phyloP scores from a whole-genome alignment of 2,888 invertebrate species.

The Drosophila ezoana region DNA sequence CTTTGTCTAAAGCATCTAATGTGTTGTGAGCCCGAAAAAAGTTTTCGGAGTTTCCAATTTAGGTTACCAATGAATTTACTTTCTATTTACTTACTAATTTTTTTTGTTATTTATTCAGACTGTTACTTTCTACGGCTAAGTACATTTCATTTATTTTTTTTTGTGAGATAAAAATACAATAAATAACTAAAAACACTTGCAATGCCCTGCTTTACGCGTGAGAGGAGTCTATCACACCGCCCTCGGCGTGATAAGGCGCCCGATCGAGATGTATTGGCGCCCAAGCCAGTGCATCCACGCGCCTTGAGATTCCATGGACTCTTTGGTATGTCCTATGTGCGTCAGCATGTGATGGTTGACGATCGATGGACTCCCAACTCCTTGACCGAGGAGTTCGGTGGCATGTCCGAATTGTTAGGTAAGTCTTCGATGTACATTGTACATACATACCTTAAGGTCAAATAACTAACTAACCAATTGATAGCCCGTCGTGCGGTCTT shows the following conservation, averaged over 20 bases:
- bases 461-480: neutral
- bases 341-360: constrained; percentile 82
- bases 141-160: neutral
- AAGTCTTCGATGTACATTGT: constrained; percentile 19
- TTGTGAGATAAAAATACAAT: constrained; percentile 1
- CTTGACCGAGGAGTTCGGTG: constrained; percentile 80
- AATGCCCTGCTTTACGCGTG: constrained; percentile 66
- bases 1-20: too few relatives aligned
- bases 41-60: neutral
- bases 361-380: constrained; percentile 81
- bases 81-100: constrained; percentile 1
- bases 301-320: constrained; percentile 81
- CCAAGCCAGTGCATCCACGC: constrained; percentile 80
- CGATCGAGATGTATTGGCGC: constrained; percentile 65
- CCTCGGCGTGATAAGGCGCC: constrained; percentile 36
- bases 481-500: constrained; percentile 76
- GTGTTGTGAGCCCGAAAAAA: too few relatives aligned
- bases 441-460: neutral
- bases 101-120: neutral
- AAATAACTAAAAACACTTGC: constrained; percentile 2
- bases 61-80: constrained; percentile 5
- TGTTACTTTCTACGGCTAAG: neutral
- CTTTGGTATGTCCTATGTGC: constrained; percentile 81
- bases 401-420: constrained; percentile 82
- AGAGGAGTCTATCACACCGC: constrained; percentile 38